A percentile compares a stretch with the other conserved stretches of the same genome.
Evolutionary conservation across 2,113 vertebrate species (phyloP).

Genomic region (Seriola dumerili): DNA sequence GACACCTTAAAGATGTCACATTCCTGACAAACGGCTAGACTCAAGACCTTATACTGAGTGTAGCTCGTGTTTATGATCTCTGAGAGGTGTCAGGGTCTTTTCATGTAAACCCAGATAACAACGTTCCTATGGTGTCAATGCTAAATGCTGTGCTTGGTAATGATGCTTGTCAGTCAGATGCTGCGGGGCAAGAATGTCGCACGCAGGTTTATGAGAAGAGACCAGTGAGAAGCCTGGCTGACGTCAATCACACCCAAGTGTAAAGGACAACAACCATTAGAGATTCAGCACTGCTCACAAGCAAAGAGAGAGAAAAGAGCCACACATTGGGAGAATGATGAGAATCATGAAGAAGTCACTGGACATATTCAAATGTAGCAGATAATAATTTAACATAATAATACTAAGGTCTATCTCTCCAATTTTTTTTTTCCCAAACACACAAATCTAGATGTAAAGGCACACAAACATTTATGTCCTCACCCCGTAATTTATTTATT

Average conservation of each 20-base stretch:
- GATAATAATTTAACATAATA: background rate
- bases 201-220: slow-evolving; percentile 63
- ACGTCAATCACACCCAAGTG: slow-evolving; percentile 78
- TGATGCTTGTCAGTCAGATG: slow-evolving; percentile 36
- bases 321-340: background rate
- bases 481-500: too few species aligned
- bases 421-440: background rate
- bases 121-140: slow-evolving; percentile 34
- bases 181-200: slow-evolving; percentile 44
- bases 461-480: background rate
- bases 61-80: slow-evolving; percentile 35
- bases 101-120: slow-evolving; percentile 48
- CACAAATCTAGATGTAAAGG: background rate
- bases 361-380: slow-evolving; percentile 9
- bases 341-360: background rate
- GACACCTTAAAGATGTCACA: slow-evolving; percentile 47
- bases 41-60: slow-evolving; percentile 15
- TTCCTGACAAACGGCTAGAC: slow-evolving; percentile 47
- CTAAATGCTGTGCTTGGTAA: slow-evolving; percentile 50
- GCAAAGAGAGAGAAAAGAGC: slow-evolving; percentile 32
- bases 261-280: slow-evolving; percentile 76
- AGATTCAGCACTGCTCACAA: slow-evolving; percentile 53
- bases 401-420: background rate
- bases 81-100: slow-evolving; percentile 56
- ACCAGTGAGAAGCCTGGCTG: slow-evolving; percentile 64